Base-by-base conservation (phyloP, 2,113 vertebrate species). In the Turnix velox region DNA sequence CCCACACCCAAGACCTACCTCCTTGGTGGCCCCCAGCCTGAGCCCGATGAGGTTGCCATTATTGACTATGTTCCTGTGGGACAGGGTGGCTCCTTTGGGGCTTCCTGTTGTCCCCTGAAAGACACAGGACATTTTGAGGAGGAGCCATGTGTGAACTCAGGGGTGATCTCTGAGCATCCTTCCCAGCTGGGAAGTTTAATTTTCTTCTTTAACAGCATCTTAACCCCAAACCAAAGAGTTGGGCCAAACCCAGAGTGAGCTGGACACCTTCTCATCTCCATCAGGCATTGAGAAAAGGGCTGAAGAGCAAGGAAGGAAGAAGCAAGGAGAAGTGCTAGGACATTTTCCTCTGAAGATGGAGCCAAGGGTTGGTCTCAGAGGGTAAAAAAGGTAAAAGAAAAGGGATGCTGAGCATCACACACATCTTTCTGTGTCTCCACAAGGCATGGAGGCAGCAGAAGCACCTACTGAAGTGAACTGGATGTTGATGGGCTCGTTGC, bases 1-100 rank as follows among this genome's bases (percentile, higher is more conserved):
- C n/a, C n/a, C n/a, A n/a, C n/a, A n/a, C n/a, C 2, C 2, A 5
- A 40, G 57, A 93, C 98, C 97, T 92, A 99, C 99, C 98, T 93
- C 97, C 95, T 94, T 95, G 16, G 67, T 8, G 87, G 97, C 84
- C 20, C 97, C 97, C 63, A 98, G 2, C 46, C 99, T 97, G 12
- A 37, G 8, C 3, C 99, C 99, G 1, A 98, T 25, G 17, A 98
- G 78, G 51, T 92, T 92, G 69, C 98, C 88, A 12, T 99, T 99
- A 97, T 99, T 99, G 92, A 99, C 91, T 18, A 99, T 97, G 95
- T 99, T 99, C 97, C 98, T 96, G 88, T 99, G 99, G 17, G 98
- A 98, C 25, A 99, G 97, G 2, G 98, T 98, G 84, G 98, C 99
- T 57, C 98, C 99, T 97, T 99, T 99, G 43, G 99, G 99, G 37